These are phyloP conservation scores for Barbus barbus DNA, from an alignment of 2,113 vertebrate genomes.

Conservation along the genomic window DNA sequence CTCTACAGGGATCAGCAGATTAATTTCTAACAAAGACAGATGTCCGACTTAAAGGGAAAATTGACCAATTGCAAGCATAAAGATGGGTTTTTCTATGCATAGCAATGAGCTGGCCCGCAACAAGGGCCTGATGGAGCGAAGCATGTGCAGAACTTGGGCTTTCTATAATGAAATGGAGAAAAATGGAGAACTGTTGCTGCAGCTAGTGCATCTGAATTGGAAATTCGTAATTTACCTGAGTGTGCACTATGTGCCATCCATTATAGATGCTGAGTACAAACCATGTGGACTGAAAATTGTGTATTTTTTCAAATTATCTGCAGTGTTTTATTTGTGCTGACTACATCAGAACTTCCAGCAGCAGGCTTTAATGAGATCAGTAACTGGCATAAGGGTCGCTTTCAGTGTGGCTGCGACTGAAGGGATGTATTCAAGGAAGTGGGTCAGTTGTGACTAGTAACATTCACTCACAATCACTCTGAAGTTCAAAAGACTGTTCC, in stretches of 20 bases:
- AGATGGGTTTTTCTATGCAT: constrained; percentile 72
- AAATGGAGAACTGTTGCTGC: constrained; percentile 15
- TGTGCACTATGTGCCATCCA: constrained; percentile 32
- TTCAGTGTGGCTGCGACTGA: constrained; percentile 63
- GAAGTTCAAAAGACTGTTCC: constrained; percentile 8
- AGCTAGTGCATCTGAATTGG: constrained; percentile 45
- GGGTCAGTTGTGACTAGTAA: constrained; percentile 52
- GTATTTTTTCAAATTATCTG: constrained; percentile 61
- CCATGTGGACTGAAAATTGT: constrained; percentile 57
- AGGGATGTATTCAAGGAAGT: constrained; percentile 51
- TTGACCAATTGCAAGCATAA: constrained; percentile 75
- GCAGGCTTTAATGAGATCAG: constrained; percentile 74
- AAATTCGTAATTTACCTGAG: constrained; percentile 36
- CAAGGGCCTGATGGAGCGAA: constrained; percentile 62
- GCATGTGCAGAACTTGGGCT: constrained; percentile 61
- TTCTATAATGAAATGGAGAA: constrained; percentile 50
- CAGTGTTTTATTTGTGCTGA: constrained; percentile 69
- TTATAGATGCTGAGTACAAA: constrained; percentile 46
- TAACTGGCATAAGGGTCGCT: constrained; percentile 69
- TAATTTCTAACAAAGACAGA: constrained; percentile 77
- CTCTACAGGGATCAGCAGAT: constrained; percentile 68
- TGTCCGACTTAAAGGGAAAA: constrained; percentile 75
- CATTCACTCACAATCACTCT: constrained; percentile 51
- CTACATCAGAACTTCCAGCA: constrained; percentile 67
- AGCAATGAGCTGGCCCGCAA: constrained; percentile 74